Percentiles rank a stretch among this genome's conserved stretches.
These are phyloP conservation scores for Macrosteles quadrilineatus DNA, from an alignment of 1,140 invertebrate species.

Conservation along the genomic window DNA sequence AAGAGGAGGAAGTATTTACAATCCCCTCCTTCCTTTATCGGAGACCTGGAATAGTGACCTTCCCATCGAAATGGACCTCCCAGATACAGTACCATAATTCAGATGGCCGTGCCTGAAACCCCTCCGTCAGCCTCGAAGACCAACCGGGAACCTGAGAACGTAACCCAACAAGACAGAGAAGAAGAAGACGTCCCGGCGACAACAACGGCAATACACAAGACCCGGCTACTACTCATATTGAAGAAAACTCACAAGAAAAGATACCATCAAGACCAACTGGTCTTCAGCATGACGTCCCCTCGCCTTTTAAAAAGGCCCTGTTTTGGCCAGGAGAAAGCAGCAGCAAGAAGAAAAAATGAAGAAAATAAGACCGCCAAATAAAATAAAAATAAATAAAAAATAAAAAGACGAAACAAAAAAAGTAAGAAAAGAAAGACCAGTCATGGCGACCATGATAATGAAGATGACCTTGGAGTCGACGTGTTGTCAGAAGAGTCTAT, in stretches of 20 bases:
- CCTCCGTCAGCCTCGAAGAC: background rate
- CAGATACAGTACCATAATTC: background rate
- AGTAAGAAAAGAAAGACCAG: too few relatives aligned
- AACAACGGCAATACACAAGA: background rate
- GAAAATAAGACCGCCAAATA: background rate
- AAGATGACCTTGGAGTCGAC: too few relatives aligned
- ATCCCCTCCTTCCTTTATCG: background rate
- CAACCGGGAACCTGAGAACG: background rate
- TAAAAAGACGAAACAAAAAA: too few relatives aligned
- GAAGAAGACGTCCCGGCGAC: background rate
- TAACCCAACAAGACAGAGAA: background rate
- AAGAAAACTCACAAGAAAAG: background rate
- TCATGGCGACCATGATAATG: too few relatives aligned
- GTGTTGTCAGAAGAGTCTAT: too few relatives aligned
- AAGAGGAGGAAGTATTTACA: background rate
- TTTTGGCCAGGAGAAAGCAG: background rate
- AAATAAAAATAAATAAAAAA: too few relatives aligned
- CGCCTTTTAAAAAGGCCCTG: constrained; percentile 3
- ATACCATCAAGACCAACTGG: background rate
- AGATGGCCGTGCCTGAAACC: background rate
- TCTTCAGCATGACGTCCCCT: background rate
- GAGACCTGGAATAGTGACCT: background rate
- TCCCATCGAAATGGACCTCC: background rate
- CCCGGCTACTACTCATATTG: background rate
- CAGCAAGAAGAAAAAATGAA: background rate